Evolutionary conservation across 2,888 invertebrate genomes (phyloP).

Genomic region (Pyrgus malvae): DNA sequence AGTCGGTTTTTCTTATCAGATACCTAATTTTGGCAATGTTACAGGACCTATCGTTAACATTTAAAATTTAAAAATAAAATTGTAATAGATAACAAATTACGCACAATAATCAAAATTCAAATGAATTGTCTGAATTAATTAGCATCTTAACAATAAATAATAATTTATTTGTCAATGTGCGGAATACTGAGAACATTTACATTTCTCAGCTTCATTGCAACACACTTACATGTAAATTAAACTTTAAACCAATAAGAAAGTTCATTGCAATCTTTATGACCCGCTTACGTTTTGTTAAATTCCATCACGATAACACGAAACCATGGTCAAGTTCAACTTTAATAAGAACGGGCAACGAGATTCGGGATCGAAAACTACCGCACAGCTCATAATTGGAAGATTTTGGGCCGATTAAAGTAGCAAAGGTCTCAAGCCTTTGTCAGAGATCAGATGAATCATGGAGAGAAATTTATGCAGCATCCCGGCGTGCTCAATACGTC

Average conservation of each 20-base stretch:
- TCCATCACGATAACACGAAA: neutral
- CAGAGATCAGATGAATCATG: conserved; percentile 25
- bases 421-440: conserved; percentile 22
- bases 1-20: no score
- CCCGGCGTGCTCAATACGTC: conserved; percentile 22
- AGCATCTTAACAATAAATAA: no score
- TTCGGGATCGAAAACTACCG: conserved; percentile 2
- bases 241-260: neutral
- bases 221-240: no score
- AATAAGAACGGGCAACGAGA: neutral
- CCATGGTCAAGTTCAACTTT: conserved; percentile 3
- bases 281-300: neutral
- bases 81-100: no score
- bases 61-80: no score
- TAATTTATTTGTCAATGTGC: no score
- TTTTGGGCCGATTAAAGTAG: conserved; percentile 18
- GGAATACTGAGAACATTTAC: no score
- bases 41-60: no score
- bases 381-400: conserved; percentile 16
- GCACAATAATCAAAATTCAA: no score
- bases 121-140: no score
- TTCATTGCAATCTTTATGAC: neutral
- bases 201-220: no score
- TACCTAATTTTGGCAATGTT: no score
- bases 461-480: conserved; percentile 24